phyloP scores from a whole-genome alignment of 2,113 vertebrate genomes.

The Copsychus sechellarum region DNA sequence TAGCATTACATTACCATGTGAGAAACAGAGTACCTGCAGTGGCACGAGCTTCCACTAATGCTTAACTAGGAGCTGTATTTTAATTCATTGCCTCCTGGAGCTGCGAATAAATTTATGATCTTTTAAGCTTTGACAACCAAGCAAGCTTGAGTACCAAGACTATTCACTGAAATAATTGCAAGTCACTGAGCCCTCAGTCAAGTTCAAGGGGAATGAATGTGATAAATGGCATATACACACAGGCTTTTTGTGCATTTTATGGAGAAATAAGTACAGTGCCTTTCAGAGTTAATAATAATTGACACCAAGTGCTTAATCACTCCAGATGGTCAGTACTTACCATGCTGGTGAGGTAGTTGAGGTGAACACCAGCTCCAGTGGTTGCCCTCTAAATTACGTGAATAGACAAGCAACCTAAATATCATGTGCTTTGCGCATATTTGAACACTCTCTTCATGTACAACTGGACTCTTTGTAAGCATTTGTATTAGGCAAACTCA shows the following conservation, averaged over 20 bases:
- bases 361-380: neutral
- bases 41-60: constrained; percentile 16
- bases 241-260: neutral
- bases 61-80: neutral
- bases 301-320: neutral
- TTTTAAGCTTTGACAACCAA: neutral
- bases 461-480: neutral
- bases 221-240: neutral
- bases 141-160: neutral
- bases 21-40: constrained; percentile 5
- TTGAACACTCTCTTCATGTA: neutral
- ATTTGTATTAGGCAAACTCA: neutral
- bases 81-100: constrained; percentile 9
- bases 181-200: neutral
- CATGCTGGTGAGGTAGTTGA: neutral
- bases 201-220: neutral
- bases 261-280: neutral
- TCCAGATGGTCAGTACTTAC: neutral
- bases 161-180: neutral
- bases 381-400: neutral
- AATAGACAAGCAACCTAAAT: neutral
- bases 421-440: fast-evolving
- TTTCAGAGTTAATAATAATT: neutral
- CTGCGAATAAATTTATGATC: neutral
- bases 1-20: constrained; percentile 12